Percentiles rank a stretch among this genome's conserved stretches.
phyloP scores from a whole-genome alignment of 2,113 vertebrate species.

The Propithecus coquereli region DNA sequence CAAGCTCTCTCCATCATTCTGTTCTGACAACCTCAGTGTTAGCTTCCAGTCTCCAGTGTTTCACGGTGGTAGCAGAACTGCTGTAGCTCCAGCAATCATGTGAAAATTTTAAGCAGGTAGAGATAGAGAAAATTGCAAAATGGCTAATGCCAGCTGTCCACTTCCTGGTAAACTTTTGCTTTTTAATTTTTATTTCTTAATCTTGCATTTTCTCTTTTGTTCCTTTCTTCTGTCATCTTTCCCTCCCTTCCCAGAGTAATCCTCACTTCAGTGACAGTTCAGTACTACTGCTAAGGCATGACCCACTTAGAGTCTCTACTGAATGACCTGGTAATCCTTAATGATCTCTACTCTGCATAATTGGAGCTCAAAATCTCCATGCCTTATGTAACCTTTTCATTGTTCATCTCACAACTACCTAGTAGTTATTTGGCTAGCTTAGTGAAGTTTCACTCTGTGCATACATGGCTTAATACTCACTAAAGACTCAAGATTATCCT shows the following conservation, averaged over 20 bases:
- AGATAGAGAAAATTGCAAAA: not conserved
- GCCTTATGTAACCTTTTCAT: not conserved
- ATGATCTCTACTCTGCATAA: not conserved
- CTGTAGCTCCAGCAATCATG: not conserved
- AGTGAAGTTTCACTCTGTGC: not conserved
- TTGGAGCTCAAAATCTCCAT: not conserved
- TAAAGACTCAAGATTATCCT: not conserved
- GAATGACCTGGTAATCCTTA: not conserved
- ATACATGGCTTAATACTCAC: not conserved
- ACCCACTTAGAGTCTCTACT: not conserved
- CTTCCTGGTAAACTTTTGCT: not conserved
- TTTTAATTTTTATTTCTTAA: not conserved
- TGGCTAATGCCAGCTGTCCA: not conserved
- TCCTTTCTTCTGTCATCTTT: not conserved
- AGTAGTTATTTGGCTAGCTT: not conserved
- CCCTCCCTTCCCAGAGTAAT: not conserved
- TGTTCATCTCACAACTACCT: not conserved
- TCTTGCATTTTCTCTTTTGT: not conserved
- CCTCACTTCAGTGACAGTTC: not conserved
- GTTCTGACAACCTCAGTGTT: not conserved
- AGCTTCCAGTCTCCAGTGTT: not conserved
- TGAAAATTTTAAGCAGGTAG: not conserved
- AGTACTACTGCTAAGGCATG: not conserved
- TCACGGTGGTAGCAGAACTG: not conserved
- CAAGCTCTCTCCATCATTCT: not conserved